These are phyloP conservation scores for Carposina sasakii DNA, from an alignment of 1,140 invertebrate genomes.

Conservation along the genomic window DNA sequence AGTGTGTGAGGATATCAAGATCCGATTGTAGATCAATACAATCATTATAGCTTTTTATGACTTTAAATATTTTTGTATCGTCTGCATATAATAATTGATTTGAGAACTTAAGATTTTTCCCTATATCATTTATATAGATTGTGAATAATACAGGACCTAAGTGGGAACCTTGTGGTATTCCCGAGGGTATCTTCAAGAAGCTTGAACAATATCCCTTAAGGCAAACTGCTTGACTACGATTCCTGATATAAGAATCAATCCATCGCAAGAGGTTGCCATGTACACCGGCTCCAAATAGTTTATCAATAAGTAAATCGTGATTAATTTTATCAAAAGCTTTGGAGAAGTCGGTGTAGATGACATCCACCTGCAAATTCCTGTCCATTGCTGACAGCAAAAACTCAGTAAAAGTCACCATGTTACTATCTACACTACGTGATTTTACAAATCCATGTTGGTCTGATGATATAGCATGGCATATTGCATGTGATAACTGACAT, in stretches of 20 bases:
- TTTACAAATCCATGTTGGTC: background rate
- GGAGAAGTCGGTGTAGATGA: conserved; percentile 35
- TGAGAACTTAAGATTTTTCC: background rate
- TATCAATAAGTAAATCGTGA: conserved; percentile 18
- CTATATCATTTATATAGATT: conserved; percentile 18
- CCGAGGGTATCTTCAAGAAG: conserved; percentile 15
- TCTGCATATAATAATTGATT: conserved; percentile 5
- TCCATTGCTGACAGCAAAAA: conserved; percentile 21
- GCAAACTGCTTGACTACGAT: conserved; percentile 22
- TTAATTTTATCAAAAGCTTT: conserved; percentile 40
- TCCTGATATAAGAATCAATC: background rate
- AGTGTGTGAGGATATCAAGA: background rate
- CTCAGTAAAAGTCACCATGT: conserved; percentile 21
- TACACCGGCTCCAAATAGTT: conserved; percentile 17
- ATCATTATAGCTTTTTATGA: background rate
- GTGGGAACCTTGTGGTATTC: conserved; percentile 16
- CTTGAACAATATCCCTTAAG: conserved; percentile 14
- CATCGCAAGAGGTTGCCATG: conserved; percentile 22
- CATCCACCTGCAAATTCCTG: conserved; percentile 28
- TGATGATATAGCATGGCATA: background rate
- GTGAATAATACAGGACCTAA: conserved; percentile 13
- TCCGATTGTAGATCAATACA: background rate
- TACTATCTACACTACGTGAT: background rate
- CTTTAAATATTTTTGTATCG: conserved; percentile 18
- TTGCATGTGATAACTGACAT: conserved; percentile 4